phyloP scores from a whole-genome alignment of 2,888 invertebrate species.

The Stenotaenia linearis region DNA sequence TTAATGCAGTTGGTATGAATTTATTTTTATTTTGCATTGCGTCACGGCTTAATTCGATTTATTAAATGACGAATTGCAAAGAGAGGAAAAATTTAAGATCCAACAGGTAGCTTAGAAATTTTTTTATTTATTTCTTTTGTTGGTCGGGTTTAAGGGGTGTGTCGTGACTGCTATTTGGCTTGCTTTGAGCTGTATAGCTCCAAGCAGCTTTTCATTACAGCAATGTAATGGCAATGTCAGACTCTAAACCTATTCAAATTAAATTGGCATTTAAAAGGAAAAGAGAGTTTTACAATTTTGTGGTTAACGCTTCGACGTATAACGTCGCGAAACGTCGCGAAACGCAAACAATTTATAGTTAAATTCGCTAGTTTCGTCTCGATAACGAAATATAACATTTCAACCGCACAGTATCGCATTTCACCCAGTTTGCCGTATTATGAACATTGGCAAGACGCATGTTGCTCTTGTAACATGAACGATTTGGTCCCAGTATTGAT shows the following conservation, averaged over 20 bases:
- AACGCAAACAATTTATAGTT: not conserved
- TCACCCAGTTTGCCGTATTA: not conserved
- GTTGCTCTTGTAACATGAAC: not conserved
- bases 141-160: too few relatives aligned
- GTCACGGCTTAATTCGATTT: too few relatives aligned
- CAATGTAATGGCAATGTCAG: not conserved
- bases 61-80: too few relatives aligned
- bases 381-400: not conserved
- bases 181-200: too few relatives aligned
- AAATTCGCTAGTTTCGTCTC: not conserved
- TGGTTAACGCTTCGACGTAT: not conserved
- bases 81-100: too few relatives aligned
- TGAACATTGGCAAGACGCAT: not conserved
- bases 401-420: not conserved
- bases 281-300: not conserved
- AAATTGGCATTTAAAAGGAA: not conserved
- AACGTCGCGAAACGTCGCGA: not conserved
- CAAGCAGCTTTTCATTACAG: not conserved
- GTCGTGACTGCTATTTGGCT: too few relatives aligned
- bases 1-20: not conserved
- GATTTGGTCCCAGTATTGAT: slow-evolving; percentile 1
- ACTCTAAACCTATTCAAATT: not conserved
- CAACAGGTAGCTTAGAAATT: too few relatives aligned
- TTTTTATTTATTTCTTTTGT: too few relatives aligned
- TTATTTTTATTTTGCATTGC: too few relatives aligned